A percentile compares a stretch with the other conserved stretches of the same genome.
phyloP scores from a whole-genome alignment of 1,140 invertebrate species.

The Venustaconcha ellipsiformis region DNA sequence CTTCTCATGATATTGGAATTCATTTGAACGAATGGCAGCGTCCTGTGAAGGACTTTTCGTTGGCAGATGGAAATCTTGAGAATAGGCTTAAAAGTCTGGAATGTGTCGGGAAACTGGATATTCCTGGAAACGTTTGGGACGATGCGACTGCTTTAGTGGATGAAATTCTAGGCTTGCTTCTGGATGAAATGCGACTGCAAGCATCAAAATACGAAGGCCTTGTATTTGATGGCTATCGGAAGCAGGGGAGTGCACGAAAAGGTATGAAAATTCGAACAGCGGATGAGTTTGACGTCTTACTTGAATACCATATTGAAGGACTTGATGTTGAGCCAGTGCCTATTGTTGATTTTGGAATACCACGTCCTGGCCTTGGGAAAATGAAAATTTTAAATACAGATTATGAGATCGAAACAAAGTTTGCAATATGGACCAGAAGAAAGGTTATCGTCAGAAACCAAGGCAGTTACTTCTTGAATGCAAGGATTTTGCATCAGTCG shows the following conservation, averaged over 20 bases:
- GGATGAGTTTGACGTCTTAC: slow-evolving; percentile 20
- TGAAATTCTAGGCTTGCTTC: slow-evolving; percentile 7
- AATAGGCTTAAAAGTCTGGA: too few species aligned
- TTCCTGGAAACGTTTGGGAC: slow-evolving; percentile 5
- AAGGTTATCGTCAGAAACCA: background rate
- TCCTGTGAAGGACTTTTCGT: too few species aligned
- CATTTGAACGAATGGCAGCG: too few species aligned
- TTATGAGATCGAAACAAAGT: background rate
- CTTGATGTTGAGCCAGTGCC: background rate
- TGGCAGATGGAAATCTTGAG: too few species aligned
- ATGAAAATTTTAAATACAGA: background rate
- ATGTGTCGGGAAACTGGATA: slow-evolving; percentile 9
- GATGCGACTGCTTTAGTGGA: slow-evolving; percentile 6
- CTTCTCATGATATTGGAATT: too few species aligned
- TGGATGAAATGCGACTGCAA: slow-evolving; percentile 5
- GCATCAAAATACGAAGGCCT: background rate
- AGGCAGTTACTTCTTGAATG: background rate
- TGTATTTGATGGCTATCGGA: slow-evolving; percentile 15
- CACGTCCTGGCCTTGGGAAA: background rate
- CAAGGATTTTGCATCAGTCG: slow-evolving; percentile 5
- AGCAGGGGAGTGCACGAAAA: slow-evolving; percentile 21
- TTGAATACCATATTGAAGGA: slow-evolving; percentile 19
- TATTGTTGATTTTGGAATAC: background rate
- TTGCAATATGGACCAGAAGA: background rate
- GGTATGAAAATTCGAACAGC: slow-evolving; percentile 18